These are phyloP conservation scores for Synergus gifuensis DNA, from an alignment of 2,888 invertebrate species.

Conservation along the genomic window DNA sequence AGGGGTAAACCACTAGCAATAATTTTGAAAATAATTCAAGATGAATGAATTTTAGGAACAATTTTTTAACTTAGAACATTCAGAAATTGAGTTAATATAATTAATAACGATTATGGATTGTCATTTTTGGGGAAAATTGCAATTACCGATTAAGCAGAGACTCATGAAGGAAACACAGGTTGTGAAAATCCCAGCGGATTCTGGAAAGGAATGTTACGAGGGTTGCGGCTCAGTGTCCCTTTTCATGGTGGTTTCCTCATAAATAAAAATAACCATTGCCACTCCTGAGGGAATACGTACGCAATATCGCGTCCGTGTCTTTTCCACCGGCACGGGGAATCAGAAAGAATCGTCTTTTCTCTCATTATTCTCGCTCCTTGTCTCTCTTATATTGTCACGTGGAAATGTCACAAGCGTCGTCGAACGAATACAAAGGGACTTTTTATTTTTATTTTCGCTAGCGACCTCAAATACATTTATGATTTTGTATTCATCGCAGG, in stretches of 20 bases:
- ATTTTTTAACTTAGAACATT: too few relatives aligned
- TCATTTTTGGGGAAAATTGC: conserved; percentile 34
- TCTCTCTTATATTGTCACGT: conserved; percentile 55
- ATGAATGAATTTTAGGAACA: too few relatives aligned
- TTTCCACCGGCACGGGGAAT: conserved; percentile 61
- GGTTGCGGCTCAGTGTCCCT: conserved; percentile 69
- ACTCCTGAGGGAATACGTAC: conserved; percentile 70
- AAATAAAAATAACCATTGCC: conserved; percentile 77
- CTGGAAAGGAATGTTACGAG: conserved; percentile 56
- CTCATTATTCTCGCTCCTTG: conserved; percentile 52
- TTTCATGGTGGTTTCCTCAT: conserved; percentile 77
- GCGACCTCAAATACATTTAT: conserved; percentile 8
- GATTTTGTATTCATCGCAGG: conserved; percentile 32
- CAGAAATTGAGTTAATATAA: background rate
- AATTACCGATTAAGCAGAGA: conserved; percentile 54
- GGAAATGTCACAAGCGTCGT: conserved; percentile 42
- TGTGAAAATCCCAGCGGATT: conserved; percentile 75
- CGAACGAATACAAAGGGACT: conserved; percentile 49
- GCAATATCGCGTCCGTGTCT: conserved; percentile 71
- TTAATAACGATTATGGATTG: conserved; percentile 2
- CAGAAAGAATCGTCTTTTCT: conserved; percentile 69
- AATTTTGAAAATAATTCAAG: too few relatives aligned
- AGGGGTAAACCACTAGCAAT: too few relatives aligned
- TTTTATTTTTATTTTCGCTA: conserved; percentile 37
- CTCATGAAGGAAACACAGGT: conserved; percentile 71